A percentile compares a stretch with the other conserved stretches of the same genome.
phyloP scores from a whole-genome alignment of 2,797 vertebrate species.

The Aselliscus stoliczkanus region DNA sequence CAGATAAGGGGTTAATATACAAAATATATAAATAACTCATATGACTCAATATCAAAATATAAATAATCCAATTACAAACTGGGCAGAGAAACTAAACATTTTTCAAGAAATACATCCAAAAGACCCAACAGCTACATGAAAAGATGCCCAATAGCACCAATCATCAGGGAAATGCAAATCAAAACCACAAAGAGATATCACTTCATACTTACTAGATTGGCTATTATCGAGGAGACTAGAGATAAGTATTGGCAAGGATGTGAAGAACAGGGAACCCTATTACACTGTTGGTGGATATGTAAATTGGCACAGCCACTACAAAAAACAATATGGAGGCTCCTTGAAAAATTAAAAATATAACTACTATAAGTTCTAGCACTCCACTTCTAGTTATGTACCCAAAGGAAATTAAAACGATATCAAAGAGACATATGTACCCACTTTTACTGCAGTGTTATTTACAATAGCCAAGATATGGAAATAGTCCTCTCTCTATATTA shows the following conservation, averaged over 20 bases:
- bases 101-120: not conserved
- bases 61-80: not conserved
- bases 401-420: not conserved
- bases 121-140: not conserved
- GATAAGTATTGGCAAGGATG: not conserved
- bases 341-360: not conserved
- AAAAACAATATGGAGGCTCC: not conserved
- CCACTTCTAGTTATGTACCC: not conserved
- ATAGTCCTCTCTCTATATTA: too few species aligned
- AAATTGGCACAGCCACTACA: not conserved
- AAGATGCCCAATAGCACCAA: not conserved
- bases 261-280: not conserved
- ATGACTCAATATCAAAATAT: not conserved
- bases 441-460: not conserved
- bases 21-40: not conserved
- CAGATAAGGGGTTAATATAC: not conserved
- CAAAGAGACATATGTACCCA: not conserved
- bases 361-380: not conserved
- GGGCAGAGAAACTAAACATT: not conserved
- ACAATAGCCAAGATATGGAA: not conserved
- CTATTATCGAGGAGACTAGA: not conserved
- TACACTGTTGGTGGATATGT: not conserved
- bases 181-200: not conserved
- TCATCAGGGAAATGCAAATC: not conserved
- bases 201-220: not conserved